phyloP scores from a whole-genome alignment of 2,113 vertebrate genomes.

The Nothobranchius furzeri region DNA sequence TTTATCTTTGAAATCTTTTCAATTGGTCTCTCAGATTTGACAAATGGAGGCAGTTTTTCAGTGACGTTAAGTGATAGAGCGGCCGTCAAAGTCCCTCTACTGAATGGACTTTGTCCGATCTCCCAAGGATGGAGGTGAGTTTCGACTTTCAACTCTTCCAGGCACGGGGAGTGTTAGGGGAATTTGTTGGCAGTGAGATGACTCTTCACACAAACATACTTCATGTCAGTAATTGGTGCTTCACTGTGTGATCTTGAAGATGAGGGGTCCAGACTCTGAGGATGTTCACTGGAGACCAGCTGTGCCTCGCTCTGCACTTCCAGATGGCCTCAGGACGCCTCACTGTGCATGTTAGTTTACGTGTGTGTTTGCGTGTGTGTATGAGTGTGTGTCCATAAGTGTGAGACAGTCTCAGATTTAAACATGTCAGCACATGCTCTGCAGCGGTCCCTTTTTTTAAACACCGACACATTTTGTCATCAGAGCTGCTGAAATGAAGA shows the following conservation, averaged over 20 bases:
- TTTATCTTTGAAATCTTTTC: conserved; percentile 78
- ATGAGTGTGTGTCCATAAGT: conserved; percentile 18
- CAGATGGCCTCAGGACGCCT: conserved; percentile 66
- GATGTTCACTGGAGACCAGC: conserved; percentile 67
- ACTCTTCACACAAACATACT: conserved; percentile 12
- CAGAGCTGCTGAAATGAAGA: conserved; percentile 54
- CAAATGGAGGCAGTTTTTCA: conserved; percentile 68
- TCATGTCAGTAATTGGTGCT: conserved; percentile 35
- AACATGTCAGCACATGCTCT: conserved; percentile 69
- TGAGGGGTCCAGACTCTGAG: conserved; percentile 41
- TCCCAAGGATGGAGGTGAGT: conserved; percentile 26
- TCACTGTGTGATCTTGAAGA: conserved; percentile 48
- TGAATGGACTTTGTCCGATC: conserved; percentile 7
- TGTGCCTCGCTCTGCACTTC: conserved; percentile 60
- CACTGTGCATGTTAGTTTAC: conserved; percentile 31
- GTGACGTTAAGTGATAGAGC: conserved; percentile 53
- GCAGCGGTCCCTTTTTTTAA: conserved; percentile 51
- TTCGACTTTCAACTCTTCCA: conserved; percentile 23
- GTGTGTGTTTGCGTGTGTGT: background rate
- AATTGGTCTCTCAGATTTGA: conserved; percentile 70
- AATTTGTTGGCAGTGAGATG: conserved; percentile 9
- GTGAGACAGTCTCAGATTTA: conserved; percentile 58
- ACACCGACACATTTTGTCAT: conserved; percentile 68
- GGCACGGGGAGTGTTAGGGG: conserved; percentile 14
- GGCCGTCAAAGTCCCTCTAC: conserved; percentile 17